Base-by-base conservation (phyloP, 2,113 vertebrate genomes). In the Callithrix jacchus region DNA sequence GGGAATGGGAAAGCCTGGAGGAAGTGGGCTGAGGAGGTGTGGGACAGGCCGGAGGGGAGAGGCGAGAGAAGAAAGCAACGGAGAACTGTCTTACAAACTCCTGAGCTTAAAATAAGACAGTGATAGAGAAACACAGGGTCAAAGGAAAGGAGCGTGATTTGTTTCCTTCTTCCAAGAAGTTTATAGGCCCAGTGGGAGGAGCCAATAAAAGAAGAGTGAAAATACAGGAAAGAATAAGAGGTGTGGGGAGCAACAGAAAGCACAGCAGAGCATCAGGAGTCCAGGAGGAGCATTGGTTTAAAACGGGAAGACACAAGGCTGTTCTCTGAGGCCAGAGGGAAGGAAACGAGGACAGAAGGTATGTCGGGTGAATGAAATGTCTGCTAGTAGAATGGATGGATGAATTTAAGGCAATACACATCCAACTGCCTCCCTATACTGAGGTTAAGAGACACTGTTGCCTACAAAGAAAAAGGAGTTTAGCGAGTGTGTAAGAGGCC, bases 41-140 rank as follows among this genome's bases (percentile, higher is more conserved):
- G 23, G 2, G n/a, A 61, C 2, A 1, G 5, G 61, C 7, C 16
- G 3, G 30, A 37, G 27, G 49, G 1, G 8, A 8, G 21, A 5
- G 21, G 9, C 23, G 21, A 27, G 7, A 58, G 13, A 47, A n/a
- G 37, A 40, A 14, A 73, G 13, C 0, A 54, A 32, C 35, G 45
- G 6, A 58, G 37, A 93, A 35, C 20, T 77, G 12, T 25, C 56
- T 35, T 37, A 45, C 58, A 25, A 52, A 81, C 37, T 56, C 58
- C 42, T 47, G 54, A 92, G 35, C 14, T 77, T 42, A 47, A 35
- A 49, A 47, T 10, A 58, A 37, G 40, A 74, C 12, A 35, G 6
- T 21, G 17, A 64, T 64, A 47, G 42, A 91, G 40, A 79, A 89
- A 87, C 14, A 30, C 16, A 56, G 21, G 0, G 8, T 56, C 13